Evolutionary conservation across 2,797 vertebrate species (phyloP).

Genomic region (Stomatorhinus walkeri): DNA sequence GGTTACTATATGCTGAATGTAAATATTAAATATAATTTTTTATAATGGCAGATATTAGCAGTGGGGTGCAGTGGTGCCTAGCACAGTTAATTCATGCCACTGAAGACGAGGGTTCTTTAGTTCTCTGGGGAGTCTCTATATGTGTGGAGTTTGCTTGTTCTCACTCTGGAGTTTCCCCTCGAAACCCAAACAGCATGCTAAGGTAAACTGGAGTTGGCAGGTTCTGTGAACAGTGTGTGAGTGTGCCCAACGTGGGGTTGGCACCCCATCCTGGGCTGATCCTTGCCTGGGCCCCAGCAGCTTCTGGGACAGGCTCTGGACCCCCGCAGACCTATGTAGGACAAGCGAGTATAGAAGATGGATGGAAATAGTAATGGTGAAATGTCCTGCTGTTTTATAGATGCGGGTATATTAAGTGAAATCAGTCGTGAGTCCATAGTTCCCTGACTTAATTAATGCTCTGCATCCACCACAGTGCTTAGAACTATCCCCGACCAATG

Average conservation of each 20-base stretch:
- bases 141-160: not conserved
- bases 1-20: not conserved
- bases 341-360: not conserved
- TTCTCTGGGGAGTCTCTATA: not conserved
- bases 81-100: not conserved
- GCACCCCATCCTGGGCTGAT: not conserved
- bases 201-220: not conserved
- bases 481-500: conserved; percentile 68
- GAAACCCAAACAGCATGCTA: not conserved
- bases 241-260: not conserved
- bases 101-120: not conserved
- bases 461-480: conserved; percentile 58
- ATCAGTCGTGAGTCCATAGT: not conserved
- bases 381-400: not conserved
- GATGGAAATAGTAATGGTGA: not conserved
- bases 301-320: not conserved
- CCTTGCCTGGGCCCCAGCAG: not conserved
- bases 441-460: not conserved
- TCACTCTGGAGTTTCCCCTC: not conserved
- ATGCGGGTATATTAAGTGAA: not conserved
- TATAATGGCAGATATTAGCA: not conserved
- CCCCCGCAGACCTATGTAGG: not conserved
- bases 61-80: not conserved
- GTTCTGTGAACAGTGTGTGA: not conserved
- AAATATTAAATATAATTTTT: not conserved